phyloP scores from a whole-genome alignment of 2,888 invertebrate species.

The Chaitophorus viminalis region DNA sequence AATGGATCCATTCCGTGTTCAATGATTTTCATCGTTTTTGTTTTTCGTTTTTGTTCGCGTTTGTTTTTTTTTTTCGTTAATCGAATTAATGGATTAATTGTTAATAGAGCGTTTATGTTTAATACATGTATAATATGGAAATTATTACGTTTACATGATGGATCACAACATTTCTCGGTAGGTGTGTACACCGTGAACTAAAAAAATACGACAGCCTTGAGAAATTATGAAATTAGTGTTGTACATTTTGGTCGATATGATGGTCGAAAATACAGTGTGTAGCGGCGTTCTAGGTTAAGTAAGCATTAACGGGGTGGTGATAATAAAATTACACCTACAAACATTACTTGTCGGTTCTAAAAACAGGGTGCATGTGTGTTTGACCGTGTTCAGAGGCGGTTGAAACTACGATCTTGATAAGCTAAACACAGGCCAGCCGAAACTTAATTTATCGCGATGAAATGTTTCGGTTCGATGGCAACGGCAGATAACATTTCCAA shows the following conservation, averaged over 20 bases:
- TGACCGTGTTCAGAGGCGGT: neutral
- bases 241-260: neutral
- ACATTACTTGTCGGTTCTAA: neutral
- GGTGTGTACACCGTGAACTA: neutral
- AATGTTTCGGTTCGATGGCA: conserved; percentile 2
- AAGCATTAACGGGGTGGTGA: neutral
- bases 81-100: too few species aligned
- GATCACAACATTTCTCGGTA: too few species aligned
- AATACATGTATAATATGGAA: too few species aligned
- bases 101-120: too few species aligned
- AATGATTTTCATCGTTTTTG: too few species aligned
- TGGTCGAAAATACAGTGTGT: neutral
- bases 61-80: too few species aligned
- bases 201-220: neutral
- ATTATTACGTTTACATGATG: too few species aligned
- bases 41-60: too few species aligned
- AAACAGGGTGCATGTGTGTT: neutral
- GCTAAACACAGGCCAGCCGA: neutral
- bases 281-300: neutral
- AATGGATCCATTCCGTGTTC: too few species aligned
- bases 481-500: neutral
- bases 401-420: conserved; percentile 13
- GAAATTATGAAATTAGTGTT: neutral
- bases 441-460: conserved; percentile 4
- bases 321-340: conserved; percentile 18